phyloP scores from a whole-genome alignment of 2,113 vertebrate genomes.

The Tapirus terrestris region DNA sequence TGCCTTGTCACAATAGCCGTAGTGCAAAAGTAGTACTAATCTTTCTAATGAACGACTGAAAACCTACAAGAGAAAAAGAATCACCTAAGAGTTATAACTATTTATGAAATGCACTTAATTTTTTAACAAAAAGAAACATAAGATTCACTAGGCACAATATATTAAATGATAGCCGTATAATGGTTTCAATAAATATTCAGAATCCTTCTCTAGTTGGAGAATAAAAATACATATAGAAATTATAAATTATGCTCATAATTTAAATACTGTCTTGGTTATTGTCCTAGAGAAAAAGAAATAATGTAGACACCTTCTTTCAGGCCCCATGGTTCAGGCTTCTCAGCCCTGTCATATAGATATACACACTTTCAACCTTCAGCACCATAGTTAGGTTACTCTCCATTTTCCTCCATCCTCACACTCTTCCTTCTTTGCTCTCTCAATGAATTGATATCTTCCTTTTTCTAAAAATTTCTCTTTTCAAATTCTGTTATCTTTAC shows the following conservation, averaged over 20 bases:
- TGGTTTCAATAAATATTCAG: background rate
- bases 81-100: background rate
- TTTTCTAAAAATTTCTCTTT: background rate
- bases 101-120: background rate
- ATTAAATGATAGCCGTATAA: background rate
- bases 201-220: background rate
- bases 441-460: background rate
- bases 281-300: background rate
- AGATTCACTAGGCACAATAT: background rate
- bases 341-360: background rate
- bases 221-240: background rate
- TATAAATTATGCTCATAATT: background rate
- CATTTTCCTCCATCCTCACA: background rate
- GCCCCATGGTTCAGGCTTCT: too few species aligned
- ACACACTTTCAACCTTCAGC: too few species aligned
- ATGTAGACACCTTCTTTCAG: background rate
- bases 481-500: background rate
- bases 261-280: background rate
- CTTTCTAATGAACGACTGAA: background rate
- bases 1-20: background rate
- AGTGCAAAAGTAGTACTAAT: background rate
- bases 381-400: background rate
- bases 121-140: background rate
- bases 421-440: background rate
- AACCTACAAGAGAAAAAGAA: background rate